Evolutionary conservation across 2,797 vertebrate species (phyloP).

Genomic region (Carcharodon carcharias): DNA sequence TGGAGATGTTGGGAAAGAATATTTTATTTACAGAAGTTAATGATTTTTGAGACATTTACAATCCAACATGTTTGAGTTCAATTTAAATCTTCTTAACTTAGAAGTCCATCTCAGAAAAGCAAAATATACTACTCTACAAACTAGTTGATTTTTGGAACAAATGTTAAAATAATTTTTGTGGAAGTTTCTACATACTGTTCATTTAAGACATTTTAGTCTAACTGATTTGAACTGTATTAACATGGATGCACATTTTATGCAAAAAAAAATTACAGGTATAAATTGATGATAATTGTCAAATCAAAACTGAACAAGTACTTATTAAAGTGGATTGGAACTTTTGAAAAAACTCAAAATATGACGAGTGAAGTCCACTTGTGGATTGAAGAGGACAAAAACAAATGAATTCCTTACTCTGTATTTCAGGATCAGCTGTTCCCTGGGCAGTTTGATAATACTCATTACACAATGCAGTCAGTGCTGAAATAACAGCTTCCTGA

Average conservation of each 20-base stretch:
- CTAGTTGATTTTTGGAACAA: not conserved
- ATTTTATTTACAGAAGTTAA: no score
- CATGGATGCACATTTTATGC: not conserved
- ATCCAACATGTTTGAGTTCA: no score
- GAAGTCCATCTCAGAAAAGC: not conserved
- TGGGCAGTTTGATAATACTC: constrained; percentile 65
- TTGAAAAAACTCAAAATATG: constrained; percentile 24
- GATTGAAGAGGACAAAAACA: constrained; percentile 11
- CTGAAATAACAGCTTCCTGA: constrained; percentile 68
- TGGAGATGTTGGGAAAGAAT: no score
- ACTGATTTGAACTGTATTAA: not conserved
- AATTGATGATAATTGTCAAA: not conserved
- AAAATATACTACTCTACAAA: not conserved
- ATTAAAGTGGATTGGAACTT: not conserved
- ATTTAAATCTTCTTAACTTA: not conserved
- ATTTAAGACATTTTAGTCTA: not conserved
- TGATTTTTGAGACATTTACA: no score
- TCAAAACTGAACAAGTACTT: not conserved
- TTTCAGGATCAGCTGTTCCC: constrained; percentile 57
- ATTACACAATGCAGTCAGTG: constrained; percentile 72
- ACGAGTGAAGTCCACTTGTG: constrained; percentile 36
- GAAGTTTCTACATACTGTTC: not conserved
- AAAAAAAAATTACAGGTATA: not conserved
- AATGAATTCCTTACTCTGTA: constrained; percentile 66
- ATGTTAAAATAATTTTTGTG: not conserved